A percentile compares a stretch with the other conserved stretches of the same genome.
phyloP scores from a whole-genome alignment of 2,113 vertebrate genomes.

The Castor canadensis region DNA sequence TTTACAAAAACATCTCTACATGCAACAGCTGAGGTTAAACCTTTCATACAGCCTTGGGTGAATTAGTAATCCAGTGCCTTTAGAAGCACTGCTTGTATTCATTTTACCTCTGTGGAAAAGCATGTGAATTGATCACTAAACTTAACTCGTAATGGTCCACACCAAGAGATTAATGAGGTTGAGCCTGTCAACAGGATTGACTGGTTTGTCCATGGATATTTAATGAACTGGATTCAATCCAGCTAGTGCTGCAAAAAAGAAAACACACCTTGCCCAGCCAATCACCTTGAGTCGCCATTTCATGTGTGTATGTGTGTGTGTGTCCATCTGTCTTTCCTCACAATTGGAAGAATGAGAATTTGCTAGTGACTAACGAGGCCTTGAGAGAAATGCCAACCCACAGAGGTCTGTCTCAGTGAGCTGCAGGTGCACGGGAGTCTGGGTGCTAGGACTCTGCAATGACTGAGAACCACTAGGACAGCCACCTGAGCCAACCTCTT shows the following conservation, averaged over 20 bases:
- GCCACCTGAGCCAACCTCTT: accelerated
- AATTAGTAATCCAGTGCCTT: slow-evolving; percentile 78
- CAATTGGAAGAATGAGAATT: background rate
- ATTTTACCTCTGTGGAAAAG: slow-evolving; percentile 79
- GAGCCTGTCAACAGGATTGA: slow-evolving; percentile 81
- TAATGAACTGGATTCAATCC: slow-evolving; percentile 82
- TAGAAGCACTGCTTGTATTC: slow-evolving; percentile 74
- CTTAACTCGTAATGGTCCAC: slow-evolving; percentile 80
- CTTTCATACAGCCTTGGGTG: slow-evolving; percentile 70
- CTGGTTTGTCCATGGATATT: slow-evolving; percentile 81
- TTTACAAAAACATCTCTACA: slow-evolving; percentile 73
- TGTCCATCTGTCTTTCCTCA: background rate
- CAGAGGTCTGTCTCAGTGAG: background rate
- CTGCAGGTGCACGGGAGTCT: background rate
- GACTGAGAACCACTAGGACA: background rate
- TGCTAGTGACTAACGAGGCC: background rate
- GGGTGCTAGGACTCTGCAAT: background rate
- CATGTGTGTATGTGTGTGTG: background rate
- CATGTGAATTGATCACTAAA: slow-evolving; percentile 81
- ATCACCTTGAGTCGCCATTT: slow-evolving; percentile 74
- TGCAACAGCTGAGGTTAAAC: slow-evolving; percentile 77
- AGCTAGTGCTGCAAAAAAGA: slow-evolving; percentile 81
- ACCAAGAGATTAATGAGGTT: slow-evolving; percentile 81
- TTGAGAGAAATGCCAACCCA: background rate
- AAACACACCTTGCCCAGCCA: slow-evolving; percentile 81